phyloP scores from a whole-genome alignment of 2,797 vertebrate genomes.

The Holocentrus rufus region DNA sequence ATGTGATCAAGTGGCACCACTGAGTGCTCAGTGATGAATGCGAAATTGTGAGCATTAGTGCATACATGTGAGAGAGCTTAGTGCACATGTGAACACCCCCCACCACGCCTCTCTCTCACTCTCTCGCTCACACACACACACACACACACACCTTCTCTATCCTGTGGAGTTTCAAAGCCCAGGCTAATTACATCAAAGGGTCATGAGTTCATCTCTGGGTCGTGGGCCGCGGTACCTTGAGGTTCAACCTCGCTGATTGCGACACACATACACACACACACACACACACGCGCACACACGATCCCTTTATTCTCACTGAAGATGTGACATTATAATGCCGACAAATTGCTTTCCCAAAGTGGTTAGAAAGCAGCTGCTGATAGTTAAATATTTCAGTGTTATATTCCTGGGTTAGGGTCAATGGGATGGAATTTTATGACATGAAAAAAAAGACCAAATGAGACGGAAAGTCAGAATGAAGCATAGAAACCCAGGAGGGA shows the following conservation, averaged over 20 bases:
- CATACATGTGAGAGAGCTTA: conserved; percentile 52
- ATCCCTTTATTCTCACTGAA: background rate
- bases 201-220: conserved; percentile 40
- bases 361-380: background rate
- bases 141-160: conserved; percentile 4
- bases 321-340: no score
- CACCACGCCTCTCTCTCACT: conserved; percentile 23
- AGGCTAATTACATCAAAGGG: conserved; percentile 25
- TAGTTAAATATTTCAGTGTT: background rate
- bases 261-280: background rate
- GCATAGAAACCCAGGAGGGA: background rate
- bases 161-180: background rate
- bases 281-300: background rate
- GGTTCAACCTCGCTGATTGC: conserved; percentile 10
- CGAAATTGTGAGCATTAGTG: conserved; percentile 45
- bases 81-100: conserved; percentile 29
- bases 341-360: background rate
- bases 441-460: conserved; percentile 11
- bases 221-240: background rate
- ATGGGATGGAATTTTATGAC: background rate
- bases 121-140: conserved; percentile 7
- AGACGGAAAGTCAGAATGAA: background rate
- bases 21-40: conserved; percentile 50
- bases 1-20: conserved; percentile 50
- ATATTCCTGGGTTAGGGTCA: background rate